A percentile compares a stretch with the other conserved stretches of the same genome.
These are phyloP conservation scores for Crypturellus tataupa DNA, from an alignment of 2,797 vertebrate species.

Conservation along the genomic window DNA sequence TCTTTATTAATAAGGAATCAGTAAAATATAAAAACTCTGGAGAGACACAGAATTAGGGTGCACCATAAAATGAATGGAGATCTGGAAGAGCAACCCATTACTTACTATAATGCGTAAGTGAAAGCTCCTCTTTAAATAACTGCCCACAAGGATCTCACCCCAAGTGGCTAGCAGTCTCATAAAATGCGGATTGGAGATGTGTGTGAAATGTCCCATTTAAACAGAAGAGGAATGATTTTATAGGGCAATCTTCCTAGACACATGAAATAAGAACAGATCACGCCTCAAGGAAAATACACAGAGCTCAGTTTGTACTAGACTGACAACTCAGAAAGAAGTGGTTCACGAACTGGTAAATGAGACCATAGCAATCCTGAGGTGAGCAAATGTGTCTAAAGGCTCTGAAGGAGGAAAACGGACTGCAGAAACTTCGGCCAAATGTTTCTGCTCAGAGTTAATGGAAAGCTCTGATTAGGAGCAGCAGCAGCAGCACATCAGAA, in stretches of 20 bases:
- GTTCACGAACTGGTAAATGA: not conserved
- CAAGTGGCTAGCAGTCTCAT: not conserved
- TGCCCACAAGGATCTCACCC: not conserved
- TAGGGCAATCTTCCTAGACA: not conserved
- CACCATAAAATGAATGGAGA: not conserved
- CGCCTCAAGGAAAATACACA: not conserved
- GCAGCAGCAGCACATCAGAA: not conserved
- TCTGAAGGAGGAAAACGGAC: not conserved
- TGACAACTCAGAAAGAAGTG: not conserved
- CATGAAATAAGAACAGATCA: not conserved
- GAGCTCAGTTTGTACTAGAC: not conserved
- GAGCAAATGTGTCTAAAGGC: not conserved
- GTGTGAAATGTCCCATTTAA: not conserved
- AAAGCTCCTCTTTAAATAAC: not conserved
- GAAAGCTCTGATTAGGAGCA: not conserved
- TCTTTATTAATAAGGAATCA: not conserved
- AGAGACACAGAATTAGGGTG: not conserved
- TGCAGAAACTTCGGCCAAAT: not conserved
- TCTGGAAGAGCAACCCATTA: not conserved
- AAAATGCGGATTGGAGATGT: not conserved
- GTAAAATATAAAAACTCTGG: not conserved
- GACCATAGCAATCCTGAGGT: not conserved
- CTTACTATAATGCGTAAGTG: not conserved
- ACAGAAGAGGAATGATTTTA: not conserved
- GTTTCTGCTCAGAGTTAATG: rapidly evolving